Evolutionary conservation across 2,888 invertebrate genomes (phyloP).

Genomic region (Hedychridium roseum): DNA sequence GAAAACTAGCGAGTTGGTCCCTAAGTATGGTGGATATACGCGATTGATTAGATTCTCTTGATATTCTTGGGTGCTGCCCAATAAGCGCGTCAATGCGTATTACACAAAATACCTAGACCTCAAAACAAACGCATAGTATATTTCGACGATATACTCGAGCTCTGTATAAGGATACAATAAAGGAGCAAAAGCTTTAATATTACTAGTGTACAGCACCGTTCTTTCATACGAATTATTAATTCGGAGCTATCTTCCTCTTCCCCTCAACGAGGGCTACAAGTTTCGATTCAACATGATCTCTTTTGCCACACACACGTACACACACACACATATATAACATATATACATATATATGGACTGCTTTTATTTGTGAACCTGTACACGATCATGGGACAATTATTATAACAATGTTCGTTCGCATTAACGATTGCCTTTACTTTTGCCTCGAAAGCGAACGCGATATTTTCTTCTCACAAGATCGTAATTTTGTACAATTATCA

Average conservation of each 20-base stretch:
- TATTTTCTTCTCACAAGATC: no score
- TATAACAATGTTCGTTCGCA: constrained; percentile 52
- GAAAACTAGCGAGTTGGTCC: no score
- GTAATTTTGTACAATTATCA: no score
- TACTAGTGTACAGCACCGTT: constrained; percentile 28
- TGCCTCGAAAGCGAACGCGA: constrained; percentile 14
- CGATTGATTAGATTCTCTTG: no score
- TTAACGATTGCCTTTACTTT: constrained; percentile 32
- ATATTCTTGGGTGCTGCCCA: no score
- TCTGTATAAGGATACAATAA: constrained; percentile 58
- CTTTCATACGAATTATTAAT: neutral
- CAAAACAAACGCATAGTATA: constrained; percentile 30
- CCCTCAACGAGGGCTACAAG: no score
- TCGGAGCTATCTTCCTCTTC: neutral
- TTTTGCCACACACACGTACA: no score
- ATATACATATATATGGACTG: no score
- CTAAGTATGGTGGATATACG: no score
- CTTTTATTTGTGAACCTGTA: constrained; percentile 57
- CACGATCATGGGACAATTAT: constrained; percentile 60
- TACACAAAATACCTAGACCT: constrained; percentile 24
- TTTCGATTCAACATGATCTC: no score
- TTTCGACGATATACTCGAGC: constrained; percentile 50
- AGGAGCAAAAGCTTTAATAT: constrained; percentile 50
- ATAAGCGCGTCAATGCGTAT: no score
- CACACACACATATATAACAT: no score